A percentile compares a stretch with the other conserved stretches of the same genome.
phyloP scores from a whole-genome alignment of 2,113 vertebrate genomes.

The Sus scrofa region DNA sequence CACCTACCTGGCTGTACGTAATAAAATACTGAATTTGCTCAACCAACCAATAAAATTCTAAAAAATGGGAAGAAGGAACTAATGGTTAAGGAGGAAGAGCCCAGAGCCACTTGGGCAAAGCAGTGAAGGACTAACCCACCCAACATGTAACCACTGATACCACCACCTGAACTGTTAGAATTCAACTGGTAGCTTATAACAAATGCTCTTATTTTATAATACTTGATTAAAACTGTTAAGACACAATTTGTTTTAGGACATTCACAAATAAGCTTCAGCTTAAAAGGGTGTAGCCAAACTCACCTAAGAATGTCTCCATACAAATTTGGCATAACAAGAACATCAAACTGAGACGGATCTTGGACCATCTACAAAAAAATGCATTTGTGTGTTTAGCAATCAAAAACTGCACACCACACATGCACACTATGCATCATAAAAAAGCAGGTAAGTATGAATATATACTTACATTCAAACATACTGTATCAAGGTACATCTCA shows the following conservation, averaged over 20 bases:
- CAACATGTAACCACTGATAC: fast-evolving
- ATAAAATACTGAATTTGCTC: background rate
- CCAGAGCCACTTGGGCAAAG: background rate
- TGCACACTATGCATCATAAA: background rate
- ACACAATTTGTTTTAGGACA: background rate
- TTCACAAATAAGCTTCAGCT: background rate
- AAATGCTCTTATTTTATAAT: background rate
- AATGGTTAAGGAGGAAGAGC: background rate
- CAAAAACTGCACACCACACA: background rate
- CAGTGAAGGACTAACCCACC: too few species aligned
- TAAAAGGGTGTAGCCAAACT: background rate
- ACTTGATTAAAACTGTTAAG: background rate
- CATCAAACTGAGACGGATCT: constrained; percentile 97
- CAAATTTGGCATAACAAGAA: constrained; percentile 98
- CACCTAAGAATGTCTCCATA: constrained; percentile 98
- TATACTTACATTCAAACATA: constrained; percentile 96
- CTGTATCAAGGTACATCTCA: constrained; percentile 99
- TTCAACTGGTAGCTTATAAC: background rate
- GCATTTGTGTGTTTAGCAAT: background rate
- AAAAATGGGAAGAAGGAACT: background rate
- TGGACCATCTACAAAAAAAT: constrained; percentile 94
- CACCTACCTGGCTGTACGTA: background rate
- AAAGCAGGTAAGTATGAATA: background rate
- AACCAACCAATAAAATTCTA: background rate
- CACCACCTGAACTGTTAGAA: too few species aligned